A percentile compares a stretch with the other conserved stretches of the same genome.
phyloP scores from a whole-genome alignment of 2,888 invertebrate genomes.

The Tetragnatha montana region DNA sequence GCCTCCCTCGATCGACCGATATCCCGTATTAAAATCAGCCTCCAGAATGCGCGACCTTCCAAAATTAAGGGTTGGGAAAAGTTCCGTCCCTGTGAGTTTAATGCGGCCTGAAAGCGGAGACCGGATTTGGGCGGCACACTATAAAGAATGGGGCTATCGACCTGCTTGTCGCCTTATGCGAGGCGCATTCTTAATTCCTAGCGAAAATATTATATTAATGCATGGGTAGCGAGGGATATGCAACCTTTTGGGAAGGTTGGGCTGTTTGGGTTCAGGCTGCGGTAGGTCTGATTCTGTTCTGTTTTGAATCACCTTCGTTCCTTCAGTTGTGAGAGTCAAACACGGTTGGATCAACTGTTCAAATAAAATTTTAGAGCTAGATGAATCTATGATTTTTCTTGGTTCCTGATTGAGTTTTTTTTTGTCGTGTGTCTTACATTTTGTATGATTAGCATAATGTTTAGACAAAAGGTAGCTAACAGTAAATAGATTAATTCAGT shows the following conservation, averaged over 20 bases:
- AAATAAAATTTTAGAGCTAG: background rate
- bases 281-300: no score
- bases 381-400: no score
- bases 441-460: no score
- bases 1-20: background rate
- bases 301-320: background rate
- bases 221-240: conserved; percentile 2
- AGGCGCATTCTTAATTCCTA: conserved; percentile 11
- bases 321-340: background rate
- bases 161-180: background rate
- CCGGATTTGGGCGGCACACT: background rate
- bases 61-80: conserved; percentile 52
- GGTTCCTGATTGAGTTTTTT: no score
- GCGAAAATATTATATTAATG: conserved; percentile 29
- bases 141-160: conserved; percentile 11
- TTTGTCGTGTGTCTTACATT: no score
- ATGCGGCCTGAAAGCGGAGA: conserved; percentile 41
- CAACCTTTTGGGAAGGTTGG: no score
- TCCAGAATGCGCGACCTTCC: conserved; percentile 1
- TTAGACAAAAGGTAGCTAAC: no score
- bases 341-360: background rate
- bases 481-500: no score
- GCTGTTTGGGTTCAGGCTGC: no score
- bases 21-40: conserved; percentile 18
- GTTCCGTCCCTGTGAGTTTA: conserved; percentile 24